Conservation (phyloP, 2,113 vertebrate species). For the Ailurus styani region DNA sequence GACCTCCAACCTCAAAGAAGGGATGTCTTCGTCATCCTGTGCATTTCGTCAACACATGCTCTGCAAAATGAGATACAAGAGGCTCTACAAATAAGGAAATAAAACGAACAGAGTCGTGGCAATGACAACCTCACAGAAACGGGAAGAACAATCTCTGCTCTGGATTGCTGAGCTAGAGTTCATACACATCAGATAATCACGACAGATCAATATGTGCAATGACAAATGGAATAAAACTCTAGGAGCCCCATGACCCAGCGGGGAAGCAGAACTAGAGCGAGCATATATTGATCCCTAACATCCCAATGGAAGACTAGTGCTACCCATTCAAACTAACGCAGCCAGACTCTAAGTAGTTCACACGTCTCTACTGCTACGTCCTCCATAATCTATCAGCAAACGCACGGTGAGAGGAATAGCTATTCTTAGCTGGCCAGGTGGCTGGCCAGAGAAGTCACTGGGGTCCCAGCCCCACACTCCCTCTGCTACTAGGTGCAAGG, state of each 20-base stretch:
- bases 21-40: not conserved
- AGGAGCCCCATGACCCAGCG: not conserved
- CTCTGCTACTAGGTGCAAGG: not conserved
- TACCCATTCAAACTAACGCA: not conserved
- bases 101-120: not conserved
- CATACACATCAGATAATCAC: not conserved
- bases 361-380: not conserved
- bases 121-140: not conserved
- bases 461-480: accelerated
- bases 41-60: not conserved
- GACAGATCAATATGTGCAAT: not conserved
- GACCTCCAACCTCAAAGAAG: not conserved
- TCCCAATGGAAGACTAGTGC: not conserved
- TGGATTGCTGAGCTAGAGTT: not conserved
- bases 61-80: not conserved
- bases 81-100: not conserved
- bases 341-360: not conserved
- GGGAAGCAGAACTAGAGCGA: not conserved
- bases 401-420: not conserved
- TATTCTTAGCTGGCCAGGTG: not conserved
- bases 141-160: not conserved
- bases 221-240: not conserved
- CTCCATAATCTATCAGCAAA: not conserved
- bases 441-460: not conserved
- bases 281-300: not conserved